phyloP scores from a whole-genome alignment of 2,797 vertebrate species.

The Parotocinclus haroldoi region DNA sequence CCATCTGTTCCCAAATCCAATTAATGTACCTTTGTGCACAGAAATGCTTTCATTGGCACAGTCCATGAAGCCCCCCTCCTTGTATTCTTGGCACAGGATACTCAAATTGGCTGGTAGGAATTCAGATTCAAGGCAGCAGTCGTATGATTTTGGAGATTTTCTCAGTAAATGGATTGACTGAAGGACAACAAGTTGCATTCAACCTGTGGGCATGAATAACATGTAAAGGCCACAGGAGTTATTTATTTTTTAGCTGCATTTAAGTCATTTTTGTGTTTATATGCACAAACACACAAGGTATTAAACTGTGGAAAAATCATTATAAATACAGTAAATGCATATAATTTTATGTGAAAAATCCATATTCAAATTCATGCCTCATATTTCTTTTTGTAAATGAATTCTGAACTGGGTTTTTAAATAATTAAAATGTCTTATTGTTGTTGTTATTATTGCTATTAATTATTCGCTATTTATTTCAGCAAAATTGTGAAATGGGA shows the following conservation, averaged over 20 bases:
- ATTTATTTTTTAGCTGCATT: background rate
- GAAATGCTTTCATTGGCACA: conserved; percentile 40
- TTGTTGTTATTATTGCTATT: no score
- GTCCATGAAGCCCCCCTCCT: conserved; percentile 21
- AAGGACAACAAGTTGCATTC: conserved; percentile 29
- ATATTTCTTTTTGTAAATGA: no score
- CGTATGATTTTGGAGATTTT: conserved; percentile 31
- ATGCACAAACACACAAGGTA: no score
- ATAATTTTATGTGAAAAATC: no score
- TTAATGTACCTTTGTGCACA: conserved; percentile 45
- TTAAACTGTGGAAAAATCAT: no score
- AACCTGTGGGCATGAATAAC: conserved; percentile 14
- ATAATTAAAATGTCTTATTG: no score
- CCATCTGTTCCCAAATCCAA: conserved; percentile 51
- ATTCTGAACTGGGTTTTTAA: no score
- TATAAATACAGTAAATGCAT: no score
- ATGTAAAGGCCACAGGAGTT: conserved; percentile 15
- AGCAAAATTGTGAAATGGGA: no score
- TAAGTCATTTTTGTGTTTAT: no score
- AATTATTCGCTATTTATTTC: no score
- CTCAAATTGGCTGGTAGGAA: conserved; percentile 30
- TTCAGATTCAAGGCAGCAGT: conserved; percentile 29
- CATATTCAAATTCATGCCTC: no score
- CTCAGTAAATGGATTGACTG: conserved; percentile 10
- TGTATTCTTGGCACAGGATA: conserved; percentile 37